phyloP scores from a whole-genome alignment of 2,113 vertebrate species.

The Lontra canadensis region DNA sequence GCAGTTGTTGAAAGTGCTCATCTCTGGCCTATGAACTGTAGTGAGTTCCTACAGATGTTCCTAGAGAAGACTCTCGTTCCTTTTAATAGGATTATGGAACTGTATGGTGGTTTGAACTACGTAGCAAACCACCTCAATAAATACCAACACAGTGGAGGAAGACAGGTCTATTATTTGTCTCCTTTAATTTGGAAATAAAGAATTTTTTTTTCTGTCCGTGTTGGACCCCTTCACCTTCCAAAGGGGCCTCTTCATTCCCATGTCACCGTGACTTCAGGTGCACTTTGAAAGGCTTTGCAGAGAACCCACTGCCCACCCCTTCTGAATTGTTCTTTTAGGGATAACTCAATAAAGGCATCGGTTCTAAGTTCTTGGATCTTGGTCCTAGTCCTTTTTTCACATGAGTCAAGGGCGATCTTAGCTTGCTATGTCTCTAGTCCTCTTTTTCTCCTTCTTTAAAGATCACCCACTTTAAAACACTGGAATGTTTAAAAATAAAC shows the following conservation, averaged over 20 bases:
- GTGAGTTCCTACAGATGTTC: neutral
- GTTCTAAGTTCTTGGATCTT: neutral
- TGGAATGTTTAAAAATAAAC: conserved; percentile 46
- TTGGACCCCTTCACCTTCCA: neutral
- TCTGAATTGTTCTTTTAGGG: neutral
- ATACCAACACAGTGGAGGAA: neutral
- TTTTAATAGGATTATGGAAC: neutral
- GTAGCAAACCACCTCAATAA: neutral
- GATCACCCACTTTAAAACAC: conserved; percentile 22
- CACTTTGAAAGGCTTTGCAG: neutral
- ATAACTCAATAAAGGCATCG: neutral
- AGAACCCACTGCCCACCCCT: neutral
- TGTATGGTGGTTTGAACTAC: neutral
- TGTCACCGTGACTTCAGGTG: neutral
- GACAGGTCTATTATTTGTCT: neutral
- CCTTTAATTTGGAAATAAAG: neutral
- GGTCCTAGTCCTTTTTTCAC: neutral
- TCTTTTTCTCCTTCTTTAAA: neutral
- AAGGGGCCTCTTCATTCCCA: neutral
- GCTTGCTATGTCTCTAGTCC: neutral
- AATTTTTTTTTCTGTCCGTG: conserved; percentile 26
- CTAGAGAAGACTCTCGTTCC: neutral
- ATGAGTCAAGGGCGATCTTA: neutral
- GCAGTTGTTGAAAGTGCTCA: neutral
- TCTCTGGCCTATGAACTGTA: neutral